Percentiles rank a stretch among this genome's conserved stretches.
phyloP scores from a whole-genome alignment of 2,888 invertebrate species.

The Diadromus collaris region DNA sequence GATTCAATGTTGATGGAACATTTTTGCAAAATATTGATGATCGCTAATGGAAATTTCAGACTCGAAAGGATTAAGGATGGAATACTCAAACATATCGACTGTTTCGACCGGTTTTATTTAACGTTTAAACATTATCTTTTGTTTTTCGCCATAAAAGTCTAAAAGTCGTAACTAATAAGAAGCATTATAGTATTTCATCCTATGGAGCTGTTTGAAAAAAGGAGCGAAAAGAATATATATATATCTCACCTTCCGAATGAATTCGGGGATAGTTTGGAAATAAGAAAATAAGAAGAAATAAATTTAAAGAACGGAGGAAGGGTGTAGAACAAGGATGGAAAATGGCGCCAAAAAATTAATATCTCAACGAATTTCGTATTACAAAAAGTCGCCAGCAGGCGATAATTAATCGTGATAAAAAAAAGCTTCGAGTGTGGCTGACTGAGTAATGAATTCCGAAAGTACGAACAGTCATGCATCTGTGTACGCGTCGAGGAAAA shows the following conservation, averaged over 20 bases:
- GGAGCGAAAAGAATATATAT: no score
- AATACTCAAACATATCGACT: background rate
- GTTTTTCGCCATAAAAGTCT: background rate
- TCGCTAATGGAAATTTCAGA: background rate
- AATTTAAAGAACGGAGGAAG: no score
- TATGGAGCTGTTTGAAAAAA: no score
- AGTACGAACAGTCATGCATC: constrained; percentile 34
- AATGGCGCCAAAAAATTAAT: background rate
- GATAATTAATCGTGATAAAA: constrained; percentile 78
- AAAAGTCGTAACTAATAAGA: constrained; percentile 5
- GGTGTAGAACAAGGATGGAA: no score
- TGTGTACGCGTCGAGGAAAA: constrained; percentile 67
- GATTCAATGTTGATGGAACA: background rate
- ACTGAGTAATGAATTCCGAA: constrained; percentile 18
- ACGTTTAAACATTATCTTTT: background rate
- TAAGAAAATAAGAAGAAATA: no score
- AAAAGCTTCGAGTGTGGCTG: constrained; percentile 65
- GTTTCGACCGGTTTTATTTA: background rate
- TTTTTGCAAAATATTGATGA: background rate
- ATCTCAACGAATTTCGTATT: constrained; percentile 2
- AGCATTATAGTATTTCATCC: background rate
- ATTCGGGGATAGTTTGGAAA: no score
- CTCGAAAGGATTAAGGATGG: background rate
- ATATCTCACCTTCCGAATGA: no score
- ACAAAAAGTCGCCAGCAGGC: constrained; percentile 34